Conservation (phyloP, 1,140 invertebrate species). For the Charaxes varanes region DNA sequence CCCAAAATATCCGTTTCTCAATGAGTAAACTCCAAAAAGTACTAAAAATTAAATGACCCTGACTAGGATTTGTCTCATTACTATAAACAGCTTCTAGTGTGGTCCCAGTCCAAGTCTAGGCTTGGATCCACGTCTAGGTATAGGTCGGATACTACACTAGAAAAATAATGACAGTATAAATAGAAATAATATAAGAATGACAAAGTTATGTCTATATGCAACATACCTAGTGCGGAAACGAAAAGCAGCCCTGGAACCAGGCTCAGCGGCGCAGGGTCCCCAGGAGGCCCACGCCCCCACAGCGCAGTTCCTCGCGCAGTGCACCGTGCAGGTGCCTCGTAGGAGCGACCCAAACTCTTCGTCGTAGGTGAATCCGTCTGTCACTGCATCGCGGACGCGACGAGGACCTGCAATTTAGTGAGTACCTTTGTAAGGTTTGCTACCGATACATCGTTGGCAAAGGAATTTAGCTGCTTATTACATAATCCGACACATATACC, state of each 20-base stretch:
- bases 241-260: slow-evolving; percentile 63
- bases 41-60: no score
- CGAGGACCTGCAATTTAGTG: slow-evolving; percentile 32
- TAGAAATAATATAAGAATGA: no score
- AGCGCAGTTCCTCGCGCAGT: slow-evolving; percentile 79
- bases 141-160: no score
- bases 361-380: slow-evolving; percentile 57
- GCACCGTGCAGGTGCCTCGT: slow-evolving; percentile 76
- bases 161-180: no score
- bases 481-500: slow-evolving; percentile 41
- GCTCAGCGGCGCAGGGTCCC: slow-evolving; percentile 71
- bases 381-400: slow-evolving; percentile 53
- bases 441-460: neutral
- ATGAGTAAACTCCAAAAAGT: no score
- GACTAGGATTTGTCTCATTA: no score
- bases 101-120: no score
- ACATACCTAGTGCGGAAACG: slow-evolving; percentile 41
- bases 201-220: no score
- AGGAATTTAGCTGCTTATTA: neutral
- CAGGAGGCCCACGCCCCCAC: slow-evolving; percentile 78
- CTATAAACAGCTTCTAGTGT: no score
- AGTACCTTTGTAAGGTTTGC: neutral
- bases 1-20: no score
- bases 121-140: no score
- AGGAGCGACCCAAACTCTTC: slow-evolving; percentile 65